Evolutionary conservation across 2,113 vertebrate genomes (phyloP).

Genomic region (Melanocharis versteri): DNA sequence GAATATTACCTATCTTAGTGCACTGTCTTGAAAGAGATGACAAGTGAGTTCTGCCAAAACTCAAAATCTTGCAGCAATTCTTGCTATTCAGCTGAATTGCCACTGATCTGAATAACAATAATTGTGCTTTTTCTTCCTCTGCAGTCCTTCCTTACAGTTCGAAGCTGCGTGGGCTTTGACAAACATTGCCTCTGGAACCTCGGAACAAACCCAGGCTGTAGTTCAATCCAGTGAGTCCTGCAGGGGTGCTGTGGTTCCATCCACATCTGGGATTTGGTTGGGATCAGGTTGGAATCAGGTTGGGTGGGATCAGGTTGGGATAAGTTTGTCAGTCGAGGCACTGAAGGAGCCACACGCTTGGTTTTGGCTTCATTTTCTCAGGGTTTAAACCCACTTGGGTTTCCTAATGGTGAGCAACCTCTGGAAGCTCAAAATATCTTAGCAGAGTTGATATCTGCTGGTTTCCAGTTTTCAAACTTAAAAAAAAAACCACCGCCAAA

Average conservation of each 20-base stretch:
- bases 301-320: not conserved
- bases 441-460: not conserved
- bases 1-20: conserved; percentile 97
- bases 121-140: not conserved
- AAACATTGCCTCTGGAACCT: conserved; percentile 98
- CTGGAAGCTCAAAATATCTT: not conserved
- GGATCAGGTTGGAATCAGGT: not conserved
- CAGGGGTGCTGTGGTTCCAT: not conserved
- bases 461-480: not conserved
- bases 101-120: too few relatives aligned
- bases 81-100: not conserved
- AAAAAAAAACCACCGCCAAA: too few relatives aligned
- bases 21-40: conserved; percentile 99
- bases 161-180: conserved; percentile 99
- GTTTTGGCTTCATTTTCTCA: not conserved
- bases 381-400: not conserved
- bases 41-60: conserved; percentile 82
- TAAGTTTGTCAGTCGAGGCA: not conserved
- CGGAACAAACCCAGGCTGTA: conserved; percentile 98
- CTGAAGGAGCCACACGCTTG: not conserved
- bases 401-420: not conserved
- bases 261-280: not conserved
- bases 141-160: conserved; percentile 96
- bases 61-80: rapidly evolving
- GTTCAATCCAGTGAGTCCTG: conserved; percentile 93